phyloP scores from a whole-genome alignment of 1,140 invertebrate genomes.

The Bombus impatiens region DNA sequence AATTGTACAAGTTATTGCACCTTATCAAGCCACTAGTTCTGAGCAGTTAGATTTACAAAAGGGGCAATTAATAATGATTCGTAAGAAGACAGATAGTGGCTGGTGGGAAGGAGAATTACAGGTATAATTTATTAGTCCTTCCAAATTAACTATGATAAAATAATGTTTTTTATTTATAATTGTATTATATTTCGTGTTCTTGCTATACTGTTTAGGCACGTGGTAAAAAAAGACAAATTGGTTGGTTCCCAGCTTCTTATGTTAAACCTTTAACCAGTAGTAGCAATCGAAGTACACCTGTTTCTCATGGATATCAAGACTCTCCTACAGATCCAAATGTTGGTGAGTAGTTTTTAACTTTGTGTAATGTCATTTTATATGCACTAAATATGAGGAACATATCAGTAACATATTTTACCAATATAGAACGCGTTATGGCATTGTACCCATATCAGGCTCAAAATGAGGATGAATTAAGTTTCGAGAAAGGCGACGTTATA shows the following conservation, averaged over 20 bases:
- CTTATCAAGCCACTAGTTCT: conserved; percentile 93
- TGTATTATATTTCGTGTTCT: neutral
- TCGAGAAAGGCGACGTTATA: conserved; percentile 97
- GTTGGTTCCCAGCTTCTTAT: conserved; percentile 99
- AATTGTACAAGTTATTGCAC: conserved; percentile 94
- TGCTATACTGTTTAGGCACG: conserved; percentile 85
- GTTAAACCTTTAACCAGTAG: conserved; percentile 91
- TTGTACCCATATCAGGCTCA: conserved; percentile 96
- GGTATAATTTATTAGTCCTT: conserved; percentile 76
- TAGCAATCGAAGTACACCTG: conserved; percentile 89
- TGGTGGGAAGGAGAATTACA: conserved; percentile 99
- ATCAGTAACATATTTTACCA: conserved; percentile 49
- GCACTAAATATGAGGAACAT: neutral
- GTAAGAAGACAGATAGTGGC: conserved; percentile 97
- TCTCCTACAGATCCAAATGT: conserved; percentile 81
- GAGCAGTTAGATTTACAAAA: conserved; percentile 95
- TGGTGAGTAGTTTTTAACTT: conserved; percentile 68
- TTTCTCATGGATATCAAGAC: conserved; percentile 85
- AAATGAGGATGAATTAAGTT: conserved; percentile 96
- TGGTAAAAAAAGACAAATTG: conserved; percentile 96
- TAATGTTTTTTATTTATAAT: neutral
- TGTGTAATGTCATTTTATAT: neutral
- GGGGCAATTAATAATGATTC: conserved; percentile 97
- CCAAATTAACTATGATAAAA: neutral
- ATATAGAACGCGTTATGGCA: conserved; percentile 94